Conservation (phyloP, 1,140 invertebrate species). For the Colletes latitarsis region DNA sequence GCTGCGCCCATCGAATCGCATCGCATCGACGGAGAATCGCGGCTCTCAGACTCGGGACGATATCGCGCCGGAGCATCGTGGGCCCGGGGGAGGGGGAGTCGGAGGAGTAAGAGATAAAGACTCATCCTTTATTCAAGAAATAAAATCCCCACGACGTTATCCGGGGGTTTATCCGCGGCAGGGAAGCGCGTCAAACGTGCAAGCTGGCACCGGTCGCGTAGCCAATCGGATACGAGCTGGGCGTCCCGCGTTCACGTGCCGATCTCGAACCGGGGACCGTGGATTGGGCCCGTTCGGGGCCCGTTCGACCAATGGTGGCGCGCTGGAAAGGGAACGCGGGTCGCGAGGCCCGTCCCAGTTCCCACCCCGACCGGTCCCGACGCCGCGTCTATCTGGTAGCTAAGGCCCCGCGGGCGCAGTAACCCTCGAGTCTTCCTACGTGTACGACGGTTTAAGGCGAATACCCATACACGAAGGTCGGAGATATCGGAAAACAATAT, state of each 20-base stretch:
- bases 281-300: slow-evolving; percentile 61
- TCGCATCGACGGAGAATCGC: too few species aligned
- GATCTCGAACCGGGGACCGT: background rate
- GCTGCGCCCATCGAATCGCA: background rate
- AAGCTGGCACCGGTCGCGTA: slow-evolving; percentile 22
- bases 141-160: slow-evolving; percentile 64
- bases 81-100: slow-evolving; percentile 6
- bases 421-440: slow-evolving; percentile 80
- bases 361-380: slow-evolving; percentile 53
- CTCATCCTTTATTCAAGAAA: slow-evolving; percentile 64
- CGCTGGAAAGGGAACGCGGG: slow-evolving; percentile 43
- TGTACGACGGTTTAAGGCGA: slow-evolving; percentile 77
- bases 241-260: slow-evolving; percentile 47
- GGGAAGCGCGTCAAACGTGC: slow-evolving; percentile 28
- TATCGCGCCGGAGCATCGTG: slow-evolving; percentile 29
- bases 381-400: slow-evolving; percentile 77
- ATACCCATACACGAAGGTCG: slow-evolving; percentile 71
- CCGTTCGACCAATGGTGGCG: slow-evolving; percentile 63
- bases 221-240: slow-evolving; percentile 67
- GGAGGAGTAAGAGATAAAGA: slow-evolving; percentile 49
- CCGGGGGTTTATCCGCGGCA: slow-evolving; percentile 46
- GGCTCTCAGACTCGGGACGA: slow-evolving; percentile 1
- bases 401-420: slow-evolving; percentile 81
- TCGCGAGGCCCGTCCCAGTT: slow-evolving; percentile 66
- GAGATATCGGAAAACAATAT: slow-evolving; percentile 76